Conservation (phyloP, 1,140 invertebrate species). For the Phortica variegata region DNA sequence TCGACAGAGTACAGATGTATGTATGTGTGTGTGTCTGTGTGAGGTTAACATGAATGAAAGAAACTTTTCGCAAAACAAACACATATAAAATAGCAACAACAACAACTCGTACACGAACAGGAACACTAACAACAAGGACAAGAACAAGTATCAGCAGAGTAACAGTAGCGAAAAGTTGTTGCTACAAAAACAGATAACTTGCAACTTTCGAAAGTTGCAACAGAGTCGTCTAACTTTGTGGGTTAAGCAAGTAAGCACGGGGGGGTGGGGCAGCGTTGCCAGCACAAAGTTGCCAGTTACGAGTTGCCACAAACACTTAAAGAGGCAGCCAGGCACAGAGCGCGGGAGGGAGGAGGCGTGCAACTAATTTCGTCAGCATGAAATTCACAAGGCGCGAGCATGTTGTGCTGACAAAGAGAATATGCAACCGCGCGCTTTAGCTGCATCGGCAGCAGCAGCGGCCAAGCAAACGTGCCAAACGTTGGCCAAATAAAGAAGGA, state of each 20-base stretch:
- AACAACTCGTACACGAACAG: background rate
- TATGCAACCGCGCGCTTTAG: no score
- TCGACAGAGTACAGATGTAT: background rate
- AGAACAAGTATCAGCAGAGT: constrained; percentile 13
- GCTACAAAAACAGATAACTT: constrained; percentile 47
- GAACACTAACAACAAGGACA: constrained; percentile 9
- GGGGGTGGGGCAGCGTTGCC: no score
- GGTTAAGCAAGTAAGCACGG: no score
- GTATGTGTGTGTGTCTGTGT: constrained; percentile 35
- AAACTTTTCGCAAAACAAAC: constrained; percentile 31
- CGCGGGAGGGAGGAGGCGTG: no score
- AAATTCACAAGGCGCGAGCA: no score
- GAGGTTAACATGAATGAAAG: constrained; percentile 53
- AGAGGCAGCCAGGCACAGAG: no score
- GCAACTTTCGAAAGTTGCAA: constrained; percentile 48
- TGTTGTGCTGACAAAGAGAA: no score
- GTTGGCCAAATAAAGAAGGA: no score
- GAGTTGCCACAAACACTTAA: background rate
- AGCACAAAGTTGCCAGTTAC: constrained; percentile 19
- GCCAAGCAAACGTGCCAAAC: no score
- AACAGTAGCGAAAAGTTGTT: constrained; percentile 8
- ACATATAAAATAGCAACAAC: constrained; percentile 5
- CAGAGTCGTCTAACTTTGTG: background rate
- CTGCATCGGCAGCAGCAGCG: no score
- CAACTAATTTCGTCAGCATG: no score